Percentiles rank a stretch among this genome's conserved stretches.
These are phyloP conservation scores for Ectemnius lituratus DNA, from an alignment of 2,888 invertebrate species.

Conservation along the genomic window DNA sequence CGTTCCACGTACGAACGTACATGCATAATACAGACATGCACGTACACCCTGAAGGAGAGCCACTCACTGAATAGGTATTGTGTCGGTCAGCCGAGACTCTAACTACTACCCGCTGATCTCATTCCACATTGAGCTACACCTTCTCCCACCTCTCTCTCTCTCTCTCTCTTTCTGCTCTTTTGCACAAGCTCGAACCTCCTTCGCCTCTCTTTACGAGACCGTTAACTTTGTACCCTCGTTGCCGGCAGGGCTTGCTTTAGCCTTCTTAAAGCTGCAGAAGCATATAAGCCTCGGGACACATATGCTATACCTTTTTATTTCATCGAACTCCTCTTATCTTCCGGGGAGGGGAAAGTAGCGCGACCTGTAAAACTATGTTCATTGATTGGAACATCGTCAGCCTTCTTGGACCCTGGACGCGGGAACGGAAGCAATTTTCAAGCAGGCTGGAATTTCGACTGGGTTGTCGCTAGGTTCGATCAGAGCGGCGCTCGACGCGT, in stretches of 20 bases:
- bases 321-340: no score
- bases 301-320: no score
- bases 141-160: neutral
- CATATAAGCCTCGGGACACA: no score
- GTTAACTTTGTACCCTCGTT: slow-evolving; percentile 15
- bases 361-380: neutral
- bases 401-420: neutral
- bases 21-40: slow-evolving; percentile 43
- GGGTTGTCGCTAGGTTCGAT: neutral
- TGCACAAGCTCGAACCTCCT: slow-evolving; percentile 8
- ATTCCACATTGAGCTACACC: no score
- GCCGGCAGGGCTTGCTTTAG: slow-evolving; percentile 1
- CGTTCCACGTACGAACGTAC: slow-evolving; percentile 9
- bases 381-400: neutral
- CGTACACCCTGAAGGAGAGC: slow-evolving; percentile 21
- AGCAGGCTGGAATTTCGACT: slow-evolving; percentile 3
- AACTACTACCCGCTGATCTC: neutral
- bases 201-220: neutral
- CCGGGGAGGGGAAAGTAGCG: no score
- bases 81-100: slow-evolving; percentile 1
- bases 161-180: neutral
- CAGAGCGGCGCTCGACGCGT: neutral
- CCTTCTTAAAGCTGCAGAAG: no score
- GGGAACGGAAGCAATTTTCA: slow-evolving; percentile 1
- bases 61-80: slow-evolving; percentile 5